Evolutionary conservation across 2,888 invertebrate species (phyloP), one percentile per base, ranked within the genome.

Genomic region (Agrotis segetum): DNA sequence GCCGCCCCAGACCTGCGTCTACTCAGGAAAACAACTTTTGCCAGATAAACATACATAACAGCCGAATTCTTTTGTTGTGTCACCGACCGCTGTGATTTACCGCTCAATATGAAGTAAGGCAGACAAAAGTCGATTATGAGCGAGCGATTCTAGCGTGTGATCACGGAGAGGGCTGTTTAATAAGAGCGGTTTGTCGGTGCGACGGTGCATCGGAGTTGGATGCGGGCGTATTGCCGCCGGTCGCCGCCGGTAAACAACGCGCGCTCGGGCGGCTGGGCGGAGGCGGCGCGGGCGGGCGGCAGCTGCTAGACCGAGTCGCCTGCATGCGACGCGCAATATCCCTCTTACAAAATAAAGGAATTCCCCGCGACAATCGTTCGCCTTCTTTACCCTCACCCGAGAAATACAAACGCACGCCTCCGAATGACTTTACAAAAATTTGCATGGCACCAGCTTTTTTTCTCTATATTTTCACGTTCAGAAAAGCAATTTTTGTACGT

Each of bases 371-470:
- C 96, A 95, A 95, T 95, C 95, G 95, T 92, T 94, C 93, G 92
- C 92, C 89, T 93, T 93, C 90, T 92, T 94, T 93, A 92, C 94
- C 92, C 94, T 92, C 88, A 87, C 90, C 92, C 93, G 93, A 95
- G 94, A 95, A 95, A 96, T 96, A 95, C 96, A 96, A 95, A 95
- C 95, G 95, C 92, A 95, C 95, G 95, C 93, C 94, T 93, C 87
- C 93, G 93, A 95, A 95, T 94, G 96, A 95, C 96, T 96, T 94
- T 94, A 95, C 95, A 95, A 94, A 96, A 96, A 95, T 96, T 96
- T 96, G 94, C 96, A 95, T 96, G 90, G 90, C 90, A 89, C 89
- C 85, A 86, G 84, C 79, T 92, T 93, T 93, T 75, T 92, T 94
- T 92, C 88, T 93, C 89, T 93, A 92, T 93, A 93, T 95, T 94